Base-by-base conservation (phyloP, 37 sponge, comb jelly and placozoan species). In the Halichondria panicea region DNA sequence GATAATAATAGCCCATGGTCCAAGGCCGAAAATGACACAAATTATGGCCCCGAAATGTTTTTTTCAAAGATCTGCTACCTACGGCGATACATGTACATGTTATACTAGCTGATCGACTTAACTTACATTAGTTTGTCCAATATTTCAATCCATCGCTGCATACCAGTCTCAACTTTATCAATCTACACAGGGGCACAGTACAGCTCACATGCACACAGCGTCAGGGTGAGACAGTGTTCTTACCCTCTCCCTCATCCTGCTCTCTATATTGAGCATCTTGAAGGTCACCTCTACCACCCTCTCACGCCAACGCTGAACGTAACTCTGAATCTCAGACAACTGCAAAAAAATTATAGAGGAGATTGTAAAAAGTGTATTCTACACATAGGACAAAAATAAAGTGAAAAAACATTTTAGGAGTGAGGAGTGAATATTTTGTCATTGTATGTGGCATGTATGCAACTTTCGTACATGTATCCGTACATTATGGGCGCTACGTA, bases 251-350 rank as follows among this genome's bases (percentile, higher is more conserved):
- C 43, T 72, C 75, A 91, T 82, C 43, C 7, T 74, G 38, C 31
- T 53, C 55, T 91, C 91, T 25, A 82, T 63, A 5, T 72, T 48
- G 55, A 58, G 50, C 50, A 91, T 41, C 33, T 63, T 71, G 33
- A 30, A 9, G 22, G 63, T 36, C 42, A 86, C 45, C 24, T 19
- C 54, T 6, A 67, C 36, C 37, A 85, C 50, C n/a, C 52, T 40
- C 11, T 75, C 79, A 27, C 77, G 71, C 91, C 91, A 91, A 34
- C 67, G 52, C 39, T 73, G 71, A 43, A 91, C 75, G 32, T 41
- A 41, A n/a, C 59, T 54, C 30, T 91, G 80, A 11, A 91, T 67
- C 37, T 91, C 83, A 22, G 60, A 62, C 59, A 91, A 36, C 91
- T 85, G 71, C 25, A 22, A 5, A 67, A 2, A 22, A 24, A 34